Percentiles rank a stretch among this genome's conserved stretches.
phyloP scores from a whole-genome alignment of 2,888 invertebrate species.

The Melinaea menophilus region DNA sequence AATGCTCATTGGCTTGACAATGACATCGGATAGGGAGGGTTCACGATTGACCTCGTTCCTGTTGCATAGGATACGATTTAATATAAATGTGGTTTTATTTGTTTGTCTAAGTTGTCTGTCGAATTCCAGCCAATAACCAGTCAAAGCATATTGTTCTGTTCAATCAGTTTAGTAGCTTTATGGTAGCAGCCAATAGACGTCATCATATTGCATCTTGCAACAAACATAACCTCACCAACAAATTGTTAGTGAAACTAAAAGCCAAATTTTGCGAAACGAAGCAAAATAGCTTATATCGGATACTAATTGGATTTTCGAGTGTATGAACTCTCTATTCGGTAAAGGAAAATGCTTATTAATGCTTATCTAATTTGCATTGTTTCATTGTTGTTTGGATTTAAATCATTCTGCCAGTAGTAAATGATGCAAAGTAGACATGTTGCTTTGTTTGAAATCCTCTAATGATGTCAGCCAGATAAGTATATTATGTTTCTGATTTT shows the following conservation, averaged over 20 bases:
- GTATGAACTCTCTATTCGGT: conserved; percentile 18
- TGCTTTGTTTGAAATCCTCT: background rate
- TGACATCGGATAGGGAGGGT: too few relatives aligned
- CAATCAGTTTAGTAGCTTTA: background rate
- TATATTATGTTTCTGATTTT: too few relatives aligned
- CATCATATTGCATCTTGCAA: conserved; percentile 24
- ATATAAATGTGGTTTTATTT: too few relatives aligned
- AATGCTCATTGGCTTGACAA: too few relatives aligned
- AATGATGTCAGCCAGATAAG: too few relatives aligned
- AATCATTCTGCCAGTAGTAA: conserved; percentile 8
- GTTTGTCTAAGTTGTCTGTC: too few relatives aligned
- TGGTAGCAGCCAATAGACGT: background rate
- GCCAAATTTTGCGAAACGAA: conserved; percentile 27
- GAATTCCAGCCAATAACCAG: too few relatives aligned
- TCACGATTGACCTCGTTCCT: too few relatives aligned
- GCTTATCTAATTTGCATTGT: conserved; percentile 14
- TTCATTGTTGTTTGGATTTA: conserved; percentile 12
- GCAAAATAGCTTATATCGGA: conserved; percentile 23
- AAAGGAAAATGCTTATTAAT: conserved; percentile 9
- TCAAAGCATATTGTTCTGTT: background rate
- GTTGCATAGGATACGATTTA: too few relatives aligned
- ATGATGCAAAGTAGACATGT: background rate
- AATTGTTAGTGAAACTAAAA: conserved; percentile 28
- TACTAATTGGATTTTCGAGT: conserved; percentile 26
- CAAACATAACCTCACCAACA: conserved; percentile 27